Evolutionary conservation across 2,113 vertebrate species (phyloP).

Genomic region (Circaetus cinerascens): DNA sequence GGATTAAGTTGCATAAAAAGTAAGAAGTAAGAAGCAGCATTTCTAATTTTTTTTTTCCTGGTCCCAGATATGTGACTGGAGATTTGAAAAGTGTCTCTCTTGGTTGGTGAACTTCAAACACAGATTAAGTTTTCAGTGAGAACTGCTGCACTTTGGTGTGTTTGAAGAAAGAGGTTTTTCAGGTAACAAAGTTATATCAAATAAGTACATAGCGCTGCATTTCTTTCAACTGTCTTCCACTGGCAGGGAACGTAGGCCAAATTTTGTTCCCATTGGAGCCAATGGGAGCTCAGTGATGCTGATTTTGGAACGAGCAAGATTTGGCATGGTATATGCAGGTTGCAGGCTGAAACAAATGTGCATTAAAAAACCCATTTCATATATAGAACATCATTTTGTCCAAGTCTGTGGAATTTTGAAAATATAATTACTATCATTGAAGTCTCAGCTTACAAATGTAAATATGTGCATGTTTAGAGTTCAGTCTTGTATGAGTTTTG

Average conservation of each 20-base stretch:
- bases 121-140: not conserved
- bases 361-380: not conserved
- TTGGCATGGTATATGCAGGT: not conserved
- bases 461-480: not conserved
- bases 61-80: not conserved
- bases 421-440: not conserved
- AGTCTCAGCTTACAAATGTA: not conserved
- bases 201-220: rapidly evolving
- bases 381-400: not conserved
- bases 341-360: not conserved
- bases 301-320: not conserved
- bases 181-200: not conserved
- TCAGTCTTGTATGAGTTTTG: not conserved
- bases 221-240: not conserved
- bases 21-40: not conserved
- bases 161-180: not conserved
- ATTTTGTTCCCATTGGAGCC: not conserved
- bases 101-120: not conserved
- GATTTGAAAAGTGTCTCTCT: not conserved
- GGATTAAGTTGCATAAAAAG: not conserved
- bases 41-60: not conserved
- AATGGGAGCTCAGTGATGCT: not conserved
- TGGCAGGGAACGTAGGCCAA: not conserved
- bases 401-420: not conserved
- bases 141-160: not conserved